Evolutionary conservation across 1,140 invertebrate genomes (phyloP), one percentile per base, ranked within the genome.

Genomic region (Ceratina australensis): DNA sequence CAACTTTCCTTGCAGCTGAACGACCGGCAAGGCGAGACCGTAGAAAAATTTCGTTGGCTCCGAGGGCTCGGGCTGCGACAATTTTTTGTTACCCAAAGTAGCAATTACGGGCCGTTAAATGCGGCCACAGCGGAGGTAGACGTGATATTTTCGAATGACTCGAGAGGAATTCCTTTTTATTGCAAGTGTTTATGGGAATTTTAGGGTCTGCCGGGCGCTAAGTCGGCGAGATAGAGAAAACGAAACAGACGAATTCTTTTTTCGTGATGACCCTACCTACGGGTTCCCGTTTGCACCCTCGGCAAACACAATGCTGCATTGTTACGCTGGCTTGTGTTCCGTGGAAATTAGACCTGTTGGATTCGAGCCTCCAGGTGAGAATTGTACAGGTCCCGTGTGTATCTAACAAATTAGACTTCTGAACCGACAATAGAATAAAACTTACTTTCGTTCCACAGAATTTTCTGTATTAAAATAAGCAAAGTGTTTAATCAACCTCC

Each of bases 261-360:
- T 22, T 18, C n/a, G 4, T 22, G 54, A 76, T 60, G 42, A 60
- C 60, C 50, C 50, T 60, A 33, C 33, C 33, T 33, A 42, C 8
- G 5, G 28, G 10, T 60, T 60, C 28, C 64, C 16, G 28, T 50
- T 63, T 63, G 13, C 47, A 52, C 16, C 22, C 20, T 56, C 12
- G 20, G n/a, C 54, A 60, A 76, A 42, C 33, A 76, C 56, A 76
- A 68, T 76, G 3, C 65, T 13, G 47, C 20, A 50, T 75, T 75
- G 33, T 75, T 75, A 20, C 28, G 18, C 8, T 2, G 12, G 0
- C 22, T 22, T n/a, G 50, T 59, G 24, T 20, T 33, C 18, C 33
- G 15, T 26, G 33, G 7, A 50, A 60, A 60, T 60, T 33, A 20
- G 47, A 76, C 56, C 64, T 68, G 73, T 7, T n/a, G 13, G 42